phyloP scores from a whole-genome alignment of 1,140 invertebrate species.

The Bombus cullumanus region DNA sequence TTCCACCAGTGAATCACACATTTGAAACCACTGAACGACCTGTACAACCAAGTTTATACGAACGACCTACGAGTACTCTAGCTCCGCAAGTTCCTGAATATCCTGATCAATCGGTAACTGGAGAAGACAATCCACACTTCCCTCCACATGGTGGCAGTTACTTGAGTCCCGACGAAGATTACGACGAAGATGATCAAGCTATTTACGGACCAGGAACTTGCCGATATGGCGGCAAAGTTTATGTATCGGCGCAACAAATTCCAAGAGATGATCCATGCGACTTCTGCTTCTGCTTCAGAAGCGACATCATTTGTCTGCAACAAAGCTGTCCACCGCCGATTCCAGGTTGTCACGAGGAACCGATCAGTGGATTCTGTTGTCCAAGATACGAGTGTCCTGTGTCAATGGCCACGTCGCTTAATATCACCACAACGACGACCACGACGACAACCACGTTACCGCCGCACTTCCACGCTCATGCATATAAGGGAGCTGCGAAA shows the following conservation, averaged over 20 bases:
- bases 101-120: constrained; percentile 69
- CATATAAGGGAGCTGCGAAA: constrained; percentile 88
- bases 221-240: constrained; percentile 94
- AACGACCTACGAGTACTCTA: constrained; percentile 7
- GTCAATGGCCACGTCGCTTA: constrained; percentile 89
- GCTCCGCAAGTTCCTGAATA: constrained; percentile 66
- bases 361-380: constrained; percentile 96
- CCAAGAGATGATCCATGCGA: constrained; percentile 96
- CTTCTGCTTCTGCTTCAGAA: constrained; percentile 98
- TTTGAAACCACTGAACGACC: constrained; percentile 34
- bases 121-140: constrained; percentile 76
- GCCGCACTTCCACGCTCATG: constrained; percentile 90
- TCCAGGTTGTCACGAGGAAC: constrained; percentile 93
- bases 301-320: constrained; percentile 97
- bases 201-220: constrained; percentile 94
- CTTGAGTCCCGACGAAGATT: constrained; percentile 83
- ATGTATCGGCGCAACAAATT: constrained; percentile 97
- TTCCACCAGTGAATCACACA: constrained; percentile 48
- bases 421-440: constrained; percentile 91
- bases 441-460: constrained; percentile 93
- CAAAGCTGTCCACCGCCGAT: constrained; percentile 97
- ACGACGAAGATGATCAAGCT: constrained; percentile 88
- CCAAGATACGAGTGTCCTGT: constrained; percentile 97
- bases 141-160: constrained; percentile 73
- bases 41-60: not conserved